Evolutionary conservation across 2,113 vertebrate species (phyloP).

Genomic region (Otolemur garnettii): DNA sequence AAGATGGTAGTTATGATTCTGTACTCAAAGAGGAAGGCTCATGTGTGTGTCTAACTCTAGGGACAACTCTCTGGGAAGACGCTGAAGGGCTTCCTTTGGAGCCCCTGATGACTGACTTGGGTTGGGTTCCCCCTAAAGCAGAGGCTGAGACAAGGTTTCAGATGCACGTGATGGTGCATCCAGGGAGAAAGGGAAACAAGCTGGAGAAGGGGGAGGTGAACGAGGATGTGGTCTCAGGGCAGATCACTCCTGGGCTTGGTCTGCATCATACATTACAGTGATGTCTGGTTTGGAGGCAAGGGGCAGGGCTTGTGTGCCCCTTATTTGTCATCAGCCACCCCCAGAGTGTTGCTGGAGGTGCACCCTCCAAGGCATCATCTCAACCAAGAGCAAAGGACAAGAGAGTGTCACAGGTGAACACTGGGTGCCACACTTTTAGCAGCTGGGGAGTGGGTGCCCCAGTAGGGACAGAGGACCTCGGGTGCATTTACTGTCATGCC

Average conservation of each 20-base stretch:
- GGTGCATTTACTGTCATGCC: no score
- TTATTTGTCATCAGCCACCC: not conserved
- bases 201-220: not conserved
- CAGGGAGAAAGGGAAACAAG: not conserved
- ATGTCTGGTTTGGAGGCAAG: not conserved
- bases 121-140: not conserved
- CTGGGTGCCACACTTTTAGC: no score
- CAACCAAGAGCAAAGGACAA: not conserved
- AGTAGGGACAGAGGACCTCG: not conserved
- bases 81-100: not conserved
- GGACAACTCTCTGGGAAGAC: not conserved
- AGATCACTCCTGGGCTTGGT: not conserved
- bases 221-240: not conserved
- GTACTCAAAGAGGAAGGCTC: not conserved
- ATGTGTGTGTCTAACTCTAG: not conserved
- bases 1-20: not conserved
- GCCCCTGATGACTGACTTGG: not conserved
- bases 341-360: not conserved
- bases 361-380: not conserved
- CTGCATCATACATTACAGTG: accelerated
- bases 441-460: not conserved
- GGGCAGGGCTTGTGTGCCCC: not conserved
- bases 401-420: not conserved
- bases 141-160: not conserved
- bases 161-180: not conserved